Base-by-base conservation (phyloP, 2,113 vertebrate genomes). In the Suncus etruscus region DNA sequence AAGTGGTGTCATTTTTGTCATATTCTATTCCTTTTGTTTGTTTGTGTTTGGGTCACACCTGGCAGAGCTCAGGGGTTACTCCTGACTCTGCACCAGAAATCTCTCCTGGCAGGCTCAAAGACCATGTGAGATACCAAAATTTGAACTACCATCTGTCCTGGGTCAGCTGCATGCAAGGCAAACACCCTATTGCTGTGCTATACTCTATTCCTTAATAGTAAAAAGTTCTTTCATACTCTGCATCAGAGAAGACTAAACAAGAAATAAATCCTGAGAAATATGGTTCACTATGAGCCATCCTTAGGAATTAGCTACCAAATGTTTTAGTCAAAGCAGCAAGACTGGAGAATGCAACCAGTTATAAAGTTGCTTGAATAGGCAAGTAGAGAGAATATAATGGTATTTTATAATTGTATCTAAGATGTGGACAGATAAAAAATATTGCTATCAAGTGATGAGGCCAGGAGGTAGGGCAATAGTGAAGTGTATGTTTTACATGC, bases 381-480 rank as follows among this genome's bases (percentile, higher is more conserved):
- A 31, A 76, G 25, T 22, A 68, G 9, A 86, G 24, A 68, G 29
- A 70, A 16, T 63, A 32, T 9, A 69, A 87, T 45, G 51, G 16
- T 31, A 75, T 89, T 91, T n/a, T 87, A 16, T 78, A 82, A 79
- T 88, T 75, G 11, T 87, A 86, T 24, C 32, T 88, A 50, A 39
- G 69, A 66, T 75, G 10, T 39, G 66, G 20, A 84, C 12, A 86
- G 14, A 10, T 75, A 73, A 81, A 92, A 3, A 58, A 11, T 83
- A 69, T 54, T 75, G 2, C 50, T 83, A 39, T 77, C 31, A 74
- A 82, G 45, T 80, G 6, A 83, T 78, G 8, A 85, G 88, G 50
- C 58, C 58, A 51, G 29, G 10, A n/a, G n/a, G 77, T 18, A 86
- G 68, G 2, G 47, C 73, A n/a, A 9, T 77, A 15, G 15, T 61